Evolutionary conservation across 2,888 invertebrate species (phyloP), one percentile per base, ranked within the genome.

Genomic region (Seira ritae): DNA sequence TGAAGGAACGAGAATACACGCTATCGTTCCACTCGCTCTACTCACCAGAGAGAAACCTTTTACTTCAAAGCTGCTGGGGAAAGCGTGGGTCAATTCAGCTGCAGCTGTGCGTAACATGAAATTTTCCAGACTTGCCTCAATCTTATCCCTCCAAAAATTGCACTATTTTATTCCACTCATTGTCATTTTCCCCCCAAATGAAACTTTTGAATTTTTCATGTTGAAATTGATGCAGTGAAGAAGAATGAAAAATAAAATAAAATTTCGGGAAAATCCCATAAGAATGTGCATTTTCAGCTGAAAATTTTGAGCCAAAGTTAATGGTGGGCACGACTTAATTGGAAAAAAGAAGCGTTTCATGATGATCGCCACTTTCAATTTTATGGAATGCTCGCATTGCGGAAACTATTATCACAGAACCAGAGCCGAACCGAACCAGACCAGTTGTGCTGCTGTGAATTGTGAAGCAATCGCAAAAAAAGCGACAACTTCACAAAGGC

Each of bases 301-400:
- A 67, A 67, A 67, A 67, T 67, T 12, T 15, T 22, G 20, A 67
- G 67, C 19, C 67, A 23, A 8, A 23, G 23, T 23, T 15, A 67
- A 67, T 67, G 17, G 67, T 31, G 8, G 31, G 31, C 31, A 31
- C 2, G 31, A 31, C 31, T 31, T 31, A 31, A 31, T 31, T 31
- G 31, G 31, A 31, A 31, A 31, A 31, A 31, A 31, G 31, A 31
- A 31, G 31, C 31, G 31, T 31, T 31, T 31, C 31, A 31, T 31
- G 31, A 31, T 31, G 31, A 31, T 31, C 31, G 31, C 31, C 31
- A 4, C 31, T 31, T 31, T 31, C 31, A 31, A 31, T 31, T 31
- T 31, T 31, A 31, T 31, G 31, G 31, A 31, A 31, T 31, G 31
- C 31, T 31, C 31, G 31, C 31, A 31, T 31, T 31, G 31, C 31